Conservation (phyloP, 2,888 invertebrate species). For the Dichetophora obliterata region DNA sequence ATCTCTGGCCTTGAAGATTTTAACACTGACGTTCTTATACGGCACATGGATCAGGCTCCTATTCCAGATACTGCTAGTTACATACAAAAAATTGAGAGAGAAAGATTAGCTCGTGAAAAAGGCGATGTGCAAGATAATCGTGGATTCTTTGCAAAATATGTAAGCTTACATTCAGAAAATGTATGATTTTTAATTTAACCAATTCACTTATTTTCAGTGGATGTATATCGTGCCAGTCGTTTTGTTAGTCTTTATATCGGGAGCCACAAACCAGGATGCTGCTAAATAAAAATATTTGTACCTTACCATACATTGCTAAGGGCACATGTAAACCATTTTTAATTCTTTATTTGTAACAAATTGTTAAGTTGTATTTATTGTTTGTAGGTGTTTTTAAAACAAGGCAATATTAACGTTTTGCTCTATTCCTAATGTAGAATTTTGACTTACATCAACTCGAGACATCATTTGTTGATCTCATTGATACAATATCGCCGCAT, state of each 20-base stretch:
- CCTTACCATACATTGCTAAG: neutral
- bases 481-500: too few relatives aligned
- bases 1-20: constrained; percentile 72
- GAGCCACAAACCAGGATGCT: constrained; percentile 85
- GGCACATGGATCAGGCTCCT: constrained; percentile 86
- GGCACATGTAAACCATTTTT: too few relatives aligned
- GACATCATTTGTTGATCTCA: too few relatives aligned
- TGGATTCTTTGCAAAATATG: constrained; percentile 98
- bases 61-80: constrained; percentile 96
- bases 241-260: constrained; percentile 90
- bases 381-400: too few relatives aligned
- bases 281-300: constrained; percentile 51
- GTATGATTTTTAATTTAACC: neutral
- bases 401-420: too few relatives aligned
- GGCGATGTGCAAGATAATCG: constrained; percentile 94
- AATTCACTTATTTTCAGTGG: constrained; percentile 81
- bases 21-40: constrained; percentile 83
- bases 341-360: too few relatives aligned
- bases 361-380: too few relatives aligned
- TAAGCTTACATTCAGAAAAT: constrained; percentile 71
- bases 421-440: too few relatives aligned
- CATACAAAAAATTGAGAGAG: constrained; percentile 92
- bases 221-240: constrained; percentile 98
- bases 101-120: constrained; percentile 88
- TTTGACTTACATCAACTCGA: too few relatives aligned